These are phyloP conservation scores for Drosophila parabipectinata DNA, from an alignment of 1,140 invertebrate genomes.

Conservation along the genomic window DNA sequence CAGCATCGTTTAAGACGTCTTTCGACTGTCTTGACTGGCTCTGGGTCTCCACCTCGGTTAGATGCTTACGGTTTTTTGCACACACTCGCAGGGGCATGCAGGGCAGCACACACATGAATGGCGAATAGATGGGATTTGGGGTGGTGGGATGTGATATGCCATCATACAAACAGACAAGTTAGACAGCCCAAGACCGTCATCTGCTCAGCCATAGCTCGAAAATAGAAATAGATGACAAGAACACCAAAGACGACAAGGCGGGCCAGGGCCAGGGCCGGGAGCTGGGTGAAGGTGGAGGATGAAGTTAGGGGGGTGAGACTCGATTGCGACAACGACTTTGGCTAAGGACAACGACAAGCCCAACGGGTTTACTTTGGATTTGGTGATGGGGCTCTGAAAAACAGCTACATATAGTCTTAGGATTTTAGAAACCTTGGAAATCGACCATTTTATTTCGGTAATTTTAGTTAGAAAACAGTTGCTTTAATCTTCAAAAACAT, in stretches of 20 bases:
- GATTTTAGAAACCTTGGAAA: too few relatives aligned
- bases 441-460: too few relatives aligned
- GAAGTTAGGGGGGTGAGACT: constrained; percentile 10
- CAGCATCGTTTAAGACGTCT: constrained; percentile 60
- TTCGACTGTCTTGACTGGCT: constrained; percentile 66
- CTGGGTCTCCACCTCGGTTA: constrained; percentile 54
- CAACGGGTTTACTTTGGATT: constrained; percentile 58
- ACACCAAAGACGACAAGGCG: constrained; percentile 74
- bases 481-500: neutral
- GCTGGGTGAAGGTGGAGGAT: constrained; percentile 7
- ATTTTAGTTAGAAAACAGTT: neutral
- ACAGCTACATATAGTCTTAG: neutral
- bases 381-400: constrained; percentile 48
- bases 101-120: constrained; percentile 68
- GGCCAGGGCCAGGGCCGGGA: constrained; percentile 18
- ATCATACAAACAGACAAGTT: constrained; percentile 82
- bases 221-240: constrained; percentile 82
- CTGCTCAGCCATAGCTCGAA: constrained; percentile 76
- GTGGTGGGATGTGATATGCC: constrained; percentile 36
- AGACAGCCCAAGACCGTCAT: constrained; percentile 80
- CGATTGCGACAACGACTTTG: constrained; percentile 70
- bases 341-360: constrained; percentile 73
- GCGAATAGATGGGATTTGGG: constrained; percentile 31
- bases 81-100: constrained; percentile 38
- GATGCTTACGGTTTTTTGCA: constrained; percentile 82